Base-by-base conservation (phyloP, 2,888 invertebrate genomes). In the Trichopoda pennipes region DNA sequence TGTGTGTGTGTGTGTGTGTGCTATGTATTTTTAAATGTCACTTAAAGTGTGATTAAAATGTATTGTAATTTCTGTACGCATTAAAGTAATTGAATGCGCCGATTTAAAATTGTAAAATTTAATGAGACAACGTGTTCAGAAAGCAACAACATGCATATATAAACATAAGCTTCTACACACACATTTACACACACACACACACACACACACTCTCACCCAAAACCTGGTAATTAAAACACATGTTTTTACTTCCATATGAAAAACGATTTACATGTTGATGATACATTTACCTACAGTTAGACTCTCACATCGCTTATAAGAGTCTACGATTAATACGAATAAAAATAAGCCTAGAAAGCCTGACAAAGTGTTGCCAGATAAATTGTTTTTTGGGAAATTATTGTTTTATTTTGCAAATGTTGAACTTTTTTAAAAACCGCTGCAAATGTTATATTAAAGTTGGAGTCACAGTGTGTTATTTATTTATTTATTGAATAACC, bases 1-100 rank as follows among this genome's bases (percentile, higher is more conserved):
- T 7, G 16, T 19, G 28, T 47, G 28, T 47, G 6, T 35, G 21
- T 35, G 3, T 28, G 47, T 9, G 19, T 21, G 14, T 10, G 14
- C 19, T 35, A 14, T 55, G 51, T 61, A 21, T 84, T 86, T 86
- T 88, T 87, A 88, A 88, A 87, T 86, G 86, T 86, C 87, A 87
- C 86, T 87, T 88, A 85, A 88, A 88, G 85, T 86, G 87, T 85
- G 85, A 85, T 88, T 86, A 85, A 86, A 85, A 85, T 76, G 72
- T 79, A 79, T 79, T 82, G 79, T 76, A 82, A 75, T 79, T 82
- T 82, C 68, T 79, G 75, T 79, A 76, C 79, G 82, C 82, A 82
- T 82, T 82, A 79, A 82, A 79, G 75, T 82, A 82, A 82, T 82
- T 79, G 79, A 82, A 82, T 82, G 82, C 75, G 82, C 79, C 82